Evolutionary conservation across 1,140 invertebrate genomes (phyloP).

Genomic region (Orchesella cincta): DNA sequence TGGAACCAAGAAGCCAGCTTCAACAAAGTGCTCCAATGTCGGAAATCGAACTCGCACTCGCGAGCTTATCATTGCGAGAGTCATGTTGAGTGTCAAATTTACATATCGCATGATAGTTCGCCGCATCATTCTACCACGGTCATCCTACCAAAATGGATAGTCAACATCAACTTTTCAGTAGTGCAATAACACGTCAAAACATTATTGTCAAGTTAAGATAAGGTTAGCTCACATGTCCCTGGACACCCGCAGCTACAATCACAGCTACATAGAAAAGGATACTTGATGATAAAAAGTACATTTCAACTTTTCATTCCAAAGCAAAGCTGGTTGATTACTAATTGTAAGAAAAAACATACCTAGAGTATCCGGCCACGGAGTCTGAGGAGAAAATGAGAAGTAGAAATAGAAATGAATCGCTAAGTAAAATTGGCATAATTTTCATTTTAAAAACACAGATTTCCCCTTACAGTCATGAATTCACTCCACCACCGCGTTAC

Average conservation of each 20-base stretch:
- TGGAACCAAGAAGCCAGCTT: slow-evolving; percentile 57
- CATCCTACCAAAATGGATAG: too few relatives aligned
- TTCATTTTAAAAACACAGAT: background rate
- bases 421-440: background rate
- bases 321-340: slow-evolving; percentile 31
- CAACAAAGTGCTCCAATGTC: slow-evolving; percentile 60
- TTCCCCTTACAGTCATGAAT: slow-evolving; percentile 50
- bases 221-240: too few relatives aligned
- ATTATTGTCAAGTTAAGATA: too few relatives aligned
- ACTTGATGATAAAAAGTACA: too few relatives aligned
- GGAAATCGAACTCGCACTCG: slow-evolving; percentile 62
- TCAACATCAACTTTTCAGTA: background rate
- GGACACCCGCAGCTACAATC: background rate
- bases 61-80: slow-evolving; percentile 58
- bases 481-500: slow-evolving; percentile 62
- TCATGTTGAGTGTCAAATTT: slow-evolving; percentile 57
- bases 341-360: background rate
- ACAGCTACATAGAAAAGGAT: too few relatives aligned
- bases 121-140: slow-evolving; percentile 56
- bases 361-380: slow-evolving; percentile 21
- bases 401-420: too few relatives aligned
- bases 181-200: too few relatives aligned
- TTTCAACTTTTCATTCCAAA: background rate
- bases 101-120: slow-evolving; percentile 64
- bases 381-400: too few relatives aligned